Conservation (phyloP, 2,113 vertebrate genomes). For the Etheostoma cragini region DNA sequence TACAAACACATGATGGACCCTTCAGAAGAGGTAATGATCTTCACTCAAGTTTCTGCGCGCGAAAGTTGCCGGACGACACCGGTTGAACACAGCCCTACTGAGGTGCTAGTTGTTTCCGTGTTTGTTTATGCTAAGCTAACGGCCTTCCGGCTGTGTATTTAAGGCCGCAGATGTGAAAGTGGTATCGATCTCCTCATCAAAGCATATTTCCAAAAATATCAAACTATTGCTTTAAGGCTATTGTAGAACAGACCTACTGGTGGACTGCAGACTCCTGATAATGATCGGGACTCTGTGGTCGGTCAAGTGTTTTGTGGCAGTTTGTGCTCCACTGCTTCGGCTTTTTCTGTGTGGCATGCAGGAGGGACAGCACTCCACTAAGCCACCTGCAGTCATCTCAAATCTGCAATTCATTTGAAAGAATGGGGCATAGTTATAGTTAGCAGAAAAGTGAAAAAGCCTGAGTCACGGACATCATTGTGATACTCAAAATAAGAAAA, state of each 20-base stretch:
- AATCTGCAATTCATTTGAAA: conserved; percentile 27
- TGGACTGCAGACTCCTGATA: neutral
- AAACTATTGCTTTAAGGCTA: neutral
- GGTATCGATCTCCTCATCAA: neutral
- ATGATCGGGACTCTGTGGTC: neutral
- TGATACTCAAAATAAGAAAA: neutral
- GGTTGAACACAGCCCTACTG: too few relatives aligned
- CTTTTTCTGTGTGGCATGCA: neutral
- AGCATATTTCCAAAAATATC: neutral
- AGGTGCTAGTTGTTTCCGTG: neutral
- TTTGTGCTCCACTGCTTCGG: conserved; percentile 3
- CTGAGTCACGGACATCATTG: neutral
- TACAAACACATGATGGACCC: too few relatives aligned
- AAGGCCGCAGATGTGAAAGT: too few relatives aligned
- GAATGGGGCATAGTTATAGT: neutral
- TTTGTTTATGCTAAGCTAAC: neutral
- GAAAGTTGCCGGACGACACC: too few relatives aligned
- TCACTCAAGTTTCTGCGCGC: too few relatives aligned
- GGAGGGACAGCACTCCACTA: neutral
- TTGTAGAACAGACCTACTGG: neutral
- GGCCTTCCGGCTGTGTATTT: neutral
- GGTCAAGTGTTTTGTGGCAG: neutral
- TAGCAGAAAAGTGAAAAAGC: neutral
- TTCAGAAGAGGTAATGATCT: too few relatives aligned
- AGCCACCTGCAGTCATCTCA: conserved; percentile 26